These are phyloP conservation scores for Ellobius talpinus DNA, from an alignment of 2,113 vertebrate species.

Conservation along the genomic window DNA sequence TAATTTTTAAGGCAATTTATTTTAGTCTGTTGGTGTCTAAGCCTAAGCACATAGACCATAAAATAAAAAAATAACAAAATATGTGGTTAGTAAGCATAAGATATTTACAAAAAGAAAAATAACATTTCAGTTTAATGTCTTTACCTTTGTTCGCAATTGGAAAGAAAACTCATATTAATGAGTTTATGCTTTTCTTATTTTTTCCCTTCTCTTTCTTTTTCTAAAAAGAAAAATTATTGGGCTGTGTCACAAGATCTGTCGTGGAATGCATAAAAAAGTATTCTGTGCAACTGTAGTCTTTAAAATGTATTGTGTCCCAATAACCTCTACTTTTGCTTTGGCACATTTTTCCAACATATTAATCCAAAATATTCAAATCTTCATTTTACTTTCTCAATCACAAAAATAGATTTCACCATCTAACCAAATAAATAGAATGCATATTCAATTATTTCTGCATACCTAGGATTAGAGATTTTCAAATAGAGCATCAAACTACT, in stretches of 20 bases:
- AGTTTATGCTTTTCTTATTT: not conserved
- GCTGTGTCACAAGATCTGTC: not conserved
- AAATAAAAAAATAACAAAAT: conserved; percentile 5
- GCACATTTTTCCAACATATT: not conserved
- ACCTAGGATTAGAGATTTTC: not conserved
- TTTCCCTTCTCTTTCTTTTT: not conserved
- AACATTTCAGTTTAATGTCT: not conserved
- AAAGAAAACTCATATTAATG: conserved; percentile 17
- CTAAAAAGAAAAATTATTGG: not conserved
- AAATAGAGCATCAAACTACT: not conserved
- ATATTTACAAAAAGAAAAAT: not conserved
- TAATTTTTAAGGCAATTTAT: not conserved
- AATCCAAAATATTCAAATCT: conserved; percentile 14
- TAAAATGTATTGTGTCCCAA: not conserved
- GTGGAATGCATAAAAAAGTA: not conserved
- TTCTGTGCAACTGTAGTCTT: not conserved
- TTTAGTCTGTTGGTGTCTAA: not conserved
- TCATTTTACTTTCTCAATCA: not conserved
- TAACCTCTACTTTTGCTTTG: not conserved
- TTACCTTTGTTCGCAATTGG: not conserved
- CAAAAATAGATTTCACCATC: not conserved
- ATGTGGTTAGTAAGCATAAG: not conserved
- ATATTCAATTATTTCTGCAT: not conserved
- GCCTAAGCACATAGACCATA: not conserved
- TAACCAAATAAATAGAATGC: not conserved